Evolutionary conservation across 2,797 vertebrate species (phyloP), one percentile per base, ranked within the genome.

Genomic region (Geotrypetes seraphini): DNA sequence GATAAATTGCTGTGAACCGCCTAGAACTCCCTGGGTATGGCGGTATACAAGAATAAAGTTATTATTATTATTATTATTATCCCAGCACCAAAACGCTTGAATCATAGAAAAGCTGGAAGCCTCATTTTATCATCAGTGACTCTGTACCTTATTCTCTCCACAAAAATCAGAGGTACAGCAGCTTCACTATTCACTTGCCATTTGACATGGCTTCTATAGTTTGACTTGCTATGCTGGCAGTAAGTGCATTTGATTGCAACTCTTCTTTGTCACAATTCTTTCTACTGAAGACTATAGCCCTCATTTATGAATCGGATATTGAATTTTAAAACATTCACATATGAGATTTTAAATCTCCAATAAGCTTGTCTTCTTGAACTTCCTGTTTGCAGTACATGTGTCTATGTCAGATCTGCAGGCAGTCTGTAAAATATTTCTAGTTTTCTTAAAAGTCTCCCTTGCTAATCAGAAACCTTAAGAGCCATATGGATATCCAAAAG

Each of bases 311-410:
- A 49, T 44, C 49, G 60, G 41, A 40, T 34, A 47, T 15, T 67
- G 16, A 76, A 66, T 73, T 78, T 62, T 68, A 51, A 73, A 73
- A 52, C 39, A 66, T 69, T 46, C 57, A 47, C 0, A 1, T 50
- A 73, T 70, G 74, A 80, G 79, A 79, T 79, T 66, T 68, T 62
- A 27, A 46, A 51, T 43, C 62, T 78, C 58, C 47, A 66, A 72
- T 71, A 69, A 76, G 72, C 53, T 69, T 73, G 70, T 66, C 73
- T 80, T 74, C 71, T 71, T 78, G 71, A 84, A 70, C 84, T 81
- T 84, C 81, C 81, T 80, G 73, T 71, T 77, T 70, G 57, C 58
- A 52, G 61, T 45, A 62, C 58, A 73, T 56, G 61, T 71, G 67
- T 75, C 74, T 78, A 48, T 51, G 54, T 59, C 62, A 57, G 44